Conservation (phyloP, 2,888 invertebrate species). For the Drosophila basisetae region DNA sequence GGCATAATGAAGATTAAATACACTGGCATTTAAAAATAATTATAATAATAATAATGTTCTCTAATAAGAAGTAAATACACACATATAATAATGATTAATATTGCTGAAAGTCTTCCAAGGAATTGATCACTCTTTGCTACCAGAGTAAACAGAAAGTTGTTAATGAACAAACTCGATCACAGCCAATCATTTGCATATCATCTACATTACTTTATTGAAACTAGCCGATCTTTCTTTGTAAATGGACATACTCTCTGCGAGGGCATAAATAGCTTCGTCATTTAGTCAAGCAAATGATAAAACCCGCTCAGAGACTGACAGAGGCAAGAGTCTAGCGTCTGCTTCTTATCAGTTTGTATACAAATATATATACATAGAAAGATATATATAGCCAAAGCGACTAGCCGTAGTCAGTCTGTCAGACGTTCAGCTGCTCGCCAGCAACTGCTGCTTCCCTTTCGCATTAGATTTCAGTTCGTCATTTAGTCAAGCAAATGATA, state of each 20-base stretch:
- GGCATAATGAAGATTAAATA: not conserved
- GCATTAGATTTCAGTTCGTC: not conserved
- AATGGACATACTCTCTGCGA: not conserved
- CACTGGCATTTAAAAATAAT: not conserved
- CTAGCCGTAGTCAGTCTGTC: not conserved
- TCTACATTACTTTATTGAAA: not conserved
- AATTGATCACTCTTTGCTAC: not conserved
- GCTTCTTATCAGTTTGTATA: conserved; percentile 17
- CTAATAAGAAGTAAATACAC: not conserved
- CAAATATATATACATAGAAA: not conserved
- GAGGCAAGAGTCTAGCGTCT: not conserved
- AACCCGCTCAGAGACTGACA: no score
- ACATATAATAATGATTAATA: not conserved
- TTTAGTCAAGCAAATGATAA: conserved; percentile 17
- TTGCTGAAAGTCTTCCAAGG: not conserved
- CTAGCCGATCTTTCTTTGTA: not conserved
- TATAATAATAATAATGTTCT: not conserved
- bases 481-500: conserved; percentile 20
- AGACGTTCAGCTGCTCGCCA: not conserved
- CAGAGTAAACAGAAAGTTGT: not conserved
- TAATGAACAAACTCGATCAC: not conserved
- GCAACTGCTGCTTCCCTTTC: not conserved
- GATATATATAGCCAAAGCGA: not conserved
- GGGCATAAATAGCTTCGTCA: conserved; percentile 2
- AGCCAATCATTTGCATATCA: not conserved